Evolutionary conservation across 1,140 invertebrate genomes (phyloP), one percentile per base, ranked within the genome.

Genomic region (Mamestra configurata): DNA sequence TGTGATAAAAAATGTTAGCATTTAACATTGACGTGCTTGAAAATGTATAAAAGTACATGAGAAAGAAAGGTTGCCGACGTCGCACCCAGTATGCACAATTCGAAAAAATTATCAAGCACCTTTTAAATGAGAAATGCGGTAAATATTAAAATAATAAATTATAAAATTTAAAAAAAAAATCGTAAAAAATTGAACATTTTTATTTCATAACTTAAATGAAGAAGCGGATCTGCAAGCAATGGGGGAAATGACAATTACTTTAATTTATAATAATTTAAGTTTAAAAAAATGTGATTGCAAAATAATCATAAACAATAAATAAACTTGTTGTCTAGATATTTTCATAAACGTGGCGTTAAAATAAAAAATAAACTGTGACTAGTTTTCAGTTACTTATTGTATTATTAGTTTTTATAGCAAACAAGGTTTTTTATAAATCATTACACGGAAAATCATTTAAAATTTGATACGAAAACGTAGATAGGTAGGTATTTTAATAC

Each of bases 401-500:
- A 73, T 57, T 57, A 49, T 61, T 76, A 77, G 61, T 64, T 64
- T 79, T 79, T 84, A 72, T 76, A 72, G 75, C 59, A 82, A 68
- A 70, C 72, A 79, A 79, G 83, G 27, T 31, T 72, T 87, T 85
- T 85, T 84, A 82, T 84, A 88, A 84, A 77, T 68, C 78, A 77
- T 75, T 77, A 81, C 78, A 86, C 84, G 75, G 80, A 80, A 82
- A 91, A 88, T 82, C 87, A 90, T 88, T 86, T 90, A 90, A 79
- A 92, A 91, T 91, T 93, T 92, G 90, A 93, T 93, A 94, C 90
- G 89, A 94, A 93, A 93, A 83, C 80, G 88, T 94, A 93, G 92
- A 86, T 94, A 93, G 93, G 90, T 94, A 94, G 92, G 90, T 91
- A 92, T 93, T 94, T 91, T 92, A 94, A 93, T 93, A 93, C 89